Conservation (phyloP, 2,888 invertebrate genomes). For the Agonopterix heracliana region DNA sequence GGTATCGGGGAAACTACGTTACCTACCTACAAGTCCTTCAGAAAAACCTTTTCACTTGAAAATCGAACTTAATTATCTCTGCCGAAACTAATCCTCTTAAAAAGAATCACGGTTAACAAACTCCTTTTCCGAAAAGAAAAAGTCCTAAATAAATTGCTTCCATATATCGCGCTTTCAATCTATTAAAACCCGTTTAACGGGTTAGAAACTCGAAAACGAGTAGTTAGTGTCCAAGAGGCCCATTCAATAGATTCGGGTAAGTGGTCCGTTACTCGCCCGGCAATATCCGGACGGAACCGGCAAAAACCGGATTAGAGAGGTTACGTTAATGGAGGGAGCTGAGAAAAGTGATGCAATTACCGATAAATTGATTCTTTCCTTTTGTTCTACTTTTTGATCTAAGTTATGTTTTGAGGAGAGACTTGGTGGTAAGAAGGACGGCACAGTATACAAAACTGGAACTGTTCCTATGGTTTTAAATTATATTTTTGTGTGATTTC, state of each 20-base stretch:
- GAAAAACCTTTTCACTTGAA: too few relatives aligned
- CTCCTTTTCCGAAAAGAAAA: constrained; percentile 4
- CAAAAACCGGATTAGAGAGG: constrained; percentile 63
- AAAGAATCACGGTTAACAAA: constrained; percentile 9
- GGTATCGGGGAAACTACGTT: too few relatives aligned
- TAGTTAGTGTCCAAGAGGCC: constrained; percentile 53
- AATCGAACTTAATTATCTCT: too few relatives aligned
- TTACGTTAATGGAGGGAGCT: constrained; percentile 53
- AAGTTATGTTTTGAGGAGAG: too few relatives aligned
- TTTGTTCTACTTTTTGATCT: constrained; percentile 43
- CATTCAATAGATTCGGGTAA: constrained; percentile 62
- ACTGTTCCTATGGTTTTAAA: too few relatives aligned
- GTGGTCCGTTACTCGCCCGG: constrained; percentile 58
- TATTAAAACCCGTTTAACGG: constrained; percentile 58
- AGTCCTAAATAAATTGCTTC: constrained; percentile 33
- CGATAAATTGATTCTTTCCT: constrained; percentile 49
- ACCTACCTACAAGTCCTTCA: too few relatives aligned
- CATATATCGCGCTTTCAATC: constrained; percentile 47
- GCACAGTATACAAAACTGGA: too few relatives aligned
- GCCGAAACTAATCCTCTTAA: background rate
- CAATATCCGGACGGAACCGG: constrained; percentile 60
- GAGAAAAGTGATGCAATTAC: constrained; percentile 69
- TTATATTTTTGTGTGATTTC: too few relatives aligned
- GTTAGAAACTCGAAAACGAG: constrained; percentile 55
- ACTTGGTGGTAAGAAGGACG: too few relatives aligned